Conservation (phyloP, 2,888 invertebrate genomes). For the Limnephilus auricula region DNA sequence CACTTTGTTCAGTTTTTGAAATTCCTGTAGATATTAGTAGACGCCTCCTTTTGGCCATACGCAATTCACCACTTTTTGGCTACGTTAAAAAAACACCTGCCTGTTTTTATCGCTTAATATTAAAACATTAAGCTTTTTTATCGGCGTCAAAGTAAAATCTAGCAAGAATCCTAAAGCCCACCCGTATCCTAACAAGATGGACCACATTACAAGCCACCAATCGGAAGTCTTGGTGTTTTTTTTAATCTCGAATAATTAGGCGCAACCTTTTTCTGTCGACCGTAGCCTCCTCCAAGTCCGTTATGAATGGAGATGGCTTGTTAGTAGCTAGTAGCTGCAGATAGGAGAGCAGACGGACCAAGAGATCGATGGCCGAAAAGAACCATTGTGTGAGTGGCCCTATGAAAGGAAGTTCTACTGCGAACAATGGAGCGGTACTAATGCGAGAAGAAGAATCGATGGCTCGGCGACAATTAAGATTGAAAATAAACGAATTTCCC, state of each 20-base stretch:
- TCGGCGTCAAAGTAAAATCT: not conserved
- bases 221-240: constrained; percentile 29
- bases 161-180: not conserved
- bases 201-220: not conserved
- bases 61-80: not conserved
- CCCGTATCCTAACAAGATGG: not conserved
- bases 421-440: constrained; percentile 40
- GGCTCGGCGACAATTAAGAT: constrained; percentile 37
- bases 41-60: not conserved
- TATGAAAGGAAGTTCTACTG: constrained; percentile 39
- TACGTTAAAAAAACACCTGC: not conserved
- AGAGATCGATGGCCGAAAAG: constrained; percentile 31
- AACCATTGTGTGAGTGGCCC: constrained; percentile 24
- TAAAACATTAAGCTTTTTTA: not conserved
- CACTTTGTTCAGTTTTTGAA: no score
- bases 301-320: constrained; percentile 47
- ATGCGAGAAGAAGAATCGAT: constrained; percentile 36
- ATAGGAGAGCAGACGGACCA: constrained; percentile 5
- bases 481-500: constrained; percentile 28
- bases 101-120: not conserved
- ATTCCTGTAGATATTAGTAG: no score
- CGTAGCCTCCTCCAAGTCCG: constrained; percentile 29
- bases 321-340: constrained; percentile 4
- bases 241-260: constrained; percentile 35
- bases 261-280: constrained; percentile 32